phyloP scores from a whole-genome alignment of 2,888 invertebrate genomes.

The Gibbula magus region DNA sequence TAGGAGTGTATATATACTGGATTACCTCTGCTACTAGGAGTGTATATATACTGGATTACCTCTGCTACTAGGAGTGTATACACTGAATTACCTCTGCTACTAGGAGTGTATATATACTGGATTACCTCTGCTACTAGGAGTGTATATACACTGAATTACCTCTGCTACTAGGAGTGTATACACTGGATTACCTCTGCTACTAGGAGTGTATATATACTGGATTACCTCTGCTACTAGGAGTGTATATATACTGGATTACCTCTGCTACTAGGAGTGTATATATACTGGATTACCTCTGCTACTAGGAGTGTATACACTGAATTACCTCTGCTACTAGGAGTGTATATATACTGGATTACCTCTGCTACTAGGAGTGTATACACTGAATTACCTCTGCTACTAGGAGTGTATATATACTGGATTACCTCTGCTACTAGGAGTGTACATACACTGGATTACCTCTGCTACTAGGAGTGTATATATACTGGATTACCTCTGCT shows the following conservation, averaged over 20 bases:
- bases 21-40: background rate
- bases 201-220: no score
- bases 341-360: no score
- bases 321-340: slow-evolving; percentile 87
- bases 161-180: background rate
- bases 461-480: no score
- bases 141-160: no score
- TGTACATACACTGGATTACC: slow-evolving; percentile 76
- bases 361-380: background rate
- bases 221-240: background rate
- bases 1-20: no score
- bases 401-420: no score
- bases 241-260: slow-evolving; percentile 76
- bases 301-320: background rate
- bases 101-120: background rate
- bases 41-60: slow-evolving; percentile 76
- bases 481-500: background rate
- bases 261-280: no score
- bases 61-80: no score
- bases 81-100: background rate
- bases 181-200: slow-evolving; percentile 83
- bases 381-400: slow-evolving; percentile 83
- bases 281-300: background rate
- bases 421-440: background rate
- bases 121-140: slow-evolving; percentile 87